A percentile compares a stretch with the other conserved stretches of the same genome.
These are phyloP conservation scores for Theocolax elegans DNA, from an alignment of 1,140 invertebrate species.

Conservation along the genomic window DNA sequence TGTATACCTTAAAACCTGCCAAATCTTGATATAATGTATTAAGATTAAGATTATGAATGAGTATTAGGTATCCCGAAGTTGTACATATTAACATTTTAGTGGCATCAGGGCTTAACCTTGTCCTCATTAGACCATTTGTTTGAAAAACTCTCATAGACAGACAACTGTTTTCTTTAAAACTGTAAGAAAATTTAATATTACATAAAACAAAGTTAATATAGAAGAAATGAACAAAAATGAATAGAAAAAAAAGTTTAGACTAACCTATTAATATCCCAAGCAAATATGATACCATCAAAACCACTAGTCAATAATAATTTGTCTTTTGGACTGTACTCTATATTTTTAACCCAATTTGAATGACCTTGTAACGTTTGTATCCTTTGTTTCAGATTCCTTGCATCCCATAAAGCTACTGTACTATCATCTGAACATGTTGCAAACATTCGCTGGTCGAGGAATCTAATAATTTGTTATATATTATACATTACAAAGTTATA, in stretches of 20 bases:
- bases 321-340: slow-evolving; percentile 90
- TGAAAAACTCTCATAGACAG: slow-evolving; percentile 85
- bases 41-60: slow-evolving; percentile 90
- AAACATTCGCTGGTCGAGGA: slow-evolving; percentile 88
- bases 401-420: slow-evolving; percentile 92
- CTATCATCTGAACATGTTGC: slow-evolving; percentile 94
- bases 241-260: slow-evolving; percentile 5
- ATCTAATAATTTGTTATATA: slow-evolving; percentile 69
- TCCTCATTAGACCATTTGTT: slow-evolving; percentile 88
- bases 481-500: neutral
- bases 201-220: no score
- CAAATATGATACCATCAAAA: slow-evolving; percentile 92
- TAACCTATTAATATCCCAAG: slow-evolving; percentile 93
- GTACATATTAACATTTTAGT: slow-evolving; percentile 91
- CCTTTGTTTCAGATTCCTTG: slow-evolving; percentile 82
- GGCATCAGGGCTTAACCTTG: slow-evolving; percentile 84
- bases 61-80: slow-evolving; percentile 87
- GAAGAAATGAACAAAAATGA: neutral
- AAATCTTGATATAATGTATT: slow-evolving; percentile 83
- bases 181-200: slow-evolving; percentile 51
- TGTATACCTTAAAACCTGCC: slow-evolving; percentile 82
- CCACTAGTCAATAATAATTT: slow-evolving; percentile 89
- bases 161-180: slow-evolving; percentile 80
- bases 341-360: slow-evolving; percentile 96
- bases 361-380: slow-evolving; percentile 86